Base-by-base conservation (phyloP, 2,888 invertebrate species). In the Ormyrus pomaceus region DNA sequence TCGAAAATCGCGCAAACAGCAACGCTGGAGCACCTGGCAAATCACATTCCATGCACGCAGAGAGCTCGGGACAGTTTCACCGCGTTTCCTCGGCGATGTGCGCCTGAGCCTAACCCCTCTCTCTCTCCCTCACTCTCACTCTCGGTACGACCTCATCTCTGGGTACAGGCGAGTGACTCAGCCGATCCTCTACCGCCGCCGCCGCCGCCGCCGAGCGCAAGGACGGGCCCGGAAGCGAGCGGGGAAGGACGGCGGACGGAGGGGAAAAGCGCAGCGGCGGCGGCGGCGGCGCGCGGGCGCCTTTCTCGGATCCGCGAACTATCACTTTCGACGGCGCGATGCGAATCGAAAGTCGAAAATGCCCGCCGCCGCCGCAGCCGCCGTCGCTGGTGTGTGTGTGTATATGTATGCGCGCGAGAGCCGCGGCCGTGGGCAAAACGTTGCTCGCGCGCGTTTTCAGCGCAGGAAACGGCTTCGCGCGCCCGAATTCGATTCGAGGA, bases 231-330 rank as follows among this genome's bases (percentile, higher is more conserved):
- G 77, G 77, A 77, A 77, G 77, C 61, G 19, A 5, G 56, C 19
- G 48, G 59, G 34, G 56, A 64, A 19, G 73, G 64, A 69, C 59
- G 77, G 59, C 56, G 59, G 50, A 51, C 13, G 8, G 51, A 65
- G 51, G 10, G 64, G 7, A 19, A 56, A 59, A 61, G 72, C 55
- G 66, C 50, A 19, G 19, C 19, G 64, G 13, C 19, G 48, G 19
- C 45, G 45, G n/a, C 53, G 34, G 34, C 34, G 50, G 19, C 9
- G 8, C 83, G 85, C 13, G 86, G 84, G 88, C 87, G 86, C 89
- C 89, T 89, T 90, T 90, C 89, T 87, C 88, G 87, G 84, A 87
- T 85, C 83, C 84, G 83, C 86, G 70, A 70, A 87, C 88, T 87
- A 89, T 90, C 90, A 90, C 90, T 90, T 90, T 89, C 90, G 88